Conservation (phyloP, 2,888 invertebrate species). For the Xylota segnis region DNA sequence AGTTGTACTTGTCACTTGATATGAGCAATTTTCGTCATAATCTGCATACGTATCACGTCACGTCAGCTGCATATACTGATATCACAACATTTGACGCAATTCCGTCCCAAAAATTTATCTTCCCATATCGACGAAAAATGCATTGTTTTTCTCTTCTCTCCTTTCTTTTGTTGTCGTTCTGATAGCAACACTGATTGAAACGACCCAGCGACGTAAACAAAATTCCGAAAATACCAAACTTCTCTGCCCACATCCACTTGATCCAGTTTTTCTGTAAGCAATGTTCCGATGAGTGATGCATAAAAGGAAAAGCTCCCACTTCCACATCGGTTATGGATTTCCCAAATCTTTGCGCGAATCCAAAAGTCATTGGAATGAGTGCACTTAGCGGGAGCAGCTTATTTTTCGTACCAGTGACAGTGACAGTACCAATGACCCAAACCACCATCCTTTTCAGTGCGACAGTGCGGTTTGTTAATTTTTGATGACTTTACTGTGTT, state of each 20-base stretch:
- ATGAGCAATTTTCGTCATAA: no score
- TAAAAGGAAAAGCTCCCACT: neutral
- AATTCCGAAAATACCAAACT: neutral
- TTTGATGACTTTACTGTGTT: no score
- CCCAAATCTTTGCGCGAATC: neutral
- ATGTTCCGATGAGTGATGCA: neutral
- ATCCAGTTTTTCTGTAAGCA: constrained; percentile 8
- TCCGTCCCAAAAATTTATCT: constrained; percentile 7
- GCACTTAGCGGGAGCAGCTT: neutral
- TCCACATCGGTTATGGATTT: neutral
- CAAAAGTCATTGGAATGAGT: neutral
- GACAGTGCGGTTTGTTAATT: neutral
- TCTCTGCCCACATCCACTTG: neutral
- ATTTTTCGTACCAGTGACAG: neutral
- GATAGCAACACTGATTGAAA: neutral
- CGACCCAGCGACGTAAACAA: neutral
- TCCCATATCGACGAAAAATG: neutral
- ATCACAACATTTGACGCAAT: constrained; percentile 24
- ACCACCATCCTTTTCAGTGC: neutral
- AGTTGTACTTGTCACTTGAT: no score
- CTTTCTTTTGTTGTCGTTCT: neutral
- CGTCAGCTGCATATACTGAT: no score
- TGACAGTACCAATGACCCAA: neutral
- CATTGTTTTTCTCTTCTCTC: neutral
- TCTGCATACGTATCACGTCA: no score